Conservation (phyloP, 2,888 invertebrate species). For the Steinernema carpocapsae region DNA sequence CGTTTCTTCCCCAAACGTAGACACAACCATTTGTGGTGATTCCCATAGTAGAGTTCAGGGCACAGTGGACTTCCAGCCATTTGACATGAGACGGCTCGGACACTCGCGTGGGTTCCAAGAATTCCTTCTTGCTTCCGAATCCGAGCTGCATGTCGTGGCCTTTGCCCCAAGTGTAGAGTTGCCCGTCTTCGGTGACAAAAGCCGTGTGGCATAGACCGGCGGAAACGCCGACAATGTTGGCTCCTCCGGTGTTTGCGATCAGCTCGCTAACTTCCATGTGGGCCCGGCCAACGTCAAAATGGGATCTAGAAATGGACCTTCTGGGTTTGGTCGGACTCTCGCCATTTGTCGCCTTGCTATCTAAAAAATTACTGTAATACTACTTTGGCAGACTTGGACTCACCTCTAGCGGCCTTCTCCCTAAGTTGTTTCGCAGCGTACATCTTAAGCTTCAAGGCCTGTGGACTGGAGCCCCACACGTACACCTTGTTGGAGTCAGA, state of each 20-base stretch:
- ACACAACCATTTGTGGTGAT: slow-evolving; percentile 51
- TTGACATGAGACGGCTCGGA: slow-evolving; percentile 51
- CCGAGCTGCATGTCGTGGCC: slow-evolving; percentile 63
- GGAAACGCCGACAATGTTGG: slow-evolving; percentile 46
- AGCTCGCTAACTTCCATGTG: slow-evolving; percentile 30
- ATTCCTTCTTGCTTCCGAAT: slow-evolving; percentile 58
- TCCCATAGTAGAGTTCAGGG: slow-evolving; percentile 57
- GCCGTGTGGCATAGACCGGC: slow-evolving; percentile 63
- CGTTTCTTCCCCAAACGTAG: slow-evolving; percentile 63
- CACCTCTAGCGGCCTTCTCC: slow-evolving; percentile 33
- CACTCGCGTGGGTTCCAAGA: slow-evolving; percentile 53
- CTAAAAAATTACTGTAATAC: background rate
- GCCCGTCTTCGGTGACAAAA: slow-evolving; percentile 54
- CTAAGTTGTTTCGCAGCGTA: slow-evolving; percentile 43
- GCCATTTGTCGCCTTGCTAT: background rate
- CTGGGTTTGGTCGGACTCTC: slow-evolving; percentile 2
- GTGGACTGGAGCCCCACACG: slow-evolving; percentile 62
- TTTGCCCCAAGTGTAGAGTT: slow-evolving; percentile 64
- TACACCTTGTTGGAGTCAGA: slow-evolving; percentile 37
- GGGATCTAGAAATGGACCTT: slow-evolving; percentile 4
- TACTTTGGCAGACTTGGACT: background rate
- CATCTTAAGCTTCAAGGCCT: slow-evolving; percentile 56
- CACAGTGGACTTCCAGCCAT: slow-evolving; percentile 59
- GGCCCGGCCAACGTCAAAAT: slow-evolving; percentile 32
- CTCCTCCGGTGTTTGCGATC: background rate